phyloP scores from a whole-genome alignment of 1,140 invertebrate genomes.

The Oryctes rhinoceros region DNA sequence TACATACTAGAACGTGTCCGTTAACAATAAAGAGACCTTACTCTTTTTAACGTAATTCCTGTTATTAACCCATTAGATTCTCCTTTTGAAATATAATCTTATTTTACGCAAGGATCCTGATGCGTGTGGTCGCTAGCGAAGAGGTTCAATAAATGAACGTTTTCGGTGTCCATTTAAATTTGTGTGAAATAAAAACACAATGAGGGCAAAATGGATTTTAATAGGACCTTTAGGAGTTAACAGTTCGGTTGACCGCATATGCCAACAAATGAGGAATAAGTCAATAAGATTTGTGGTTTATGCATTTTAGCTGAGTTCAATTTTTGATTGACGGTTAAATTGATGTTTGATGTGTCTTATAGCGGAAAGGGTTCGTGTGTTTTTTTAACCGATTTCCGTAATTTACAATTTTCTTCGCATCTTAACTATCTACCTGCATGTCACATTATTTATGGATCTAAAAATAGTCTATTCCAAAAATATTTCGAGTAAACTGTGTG shows the following conservation, averaged over 20 bases:
- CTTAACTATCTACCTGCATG: background rate
- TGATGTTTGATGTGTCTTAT: background rate
- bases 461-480: too few relatives aligned
- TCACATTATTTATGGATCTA: too few relatives aligned
- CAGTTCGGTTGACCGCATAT: constrained; percentile 42
- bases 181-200: constrained; percentile 31
- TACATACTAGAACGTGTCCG: constrained; percentile 20
- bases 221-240: constrained; percentile 31
- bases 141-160: constrained; percentile 28
- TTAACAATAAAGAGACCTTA: background rate
- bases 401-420: constrained; percentile 3
- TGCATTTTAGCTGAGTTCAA: background rate
- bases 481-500: too few relatives aligned
- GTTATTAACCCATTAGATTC: constrained; percentile 20
- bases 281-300: constrained; percentile 26
- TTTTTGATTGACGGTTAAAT: constrained; percentile 23
- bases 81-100: background rate
- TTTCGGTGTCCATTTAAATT: constrained; percentile 40
- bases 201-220: constrained; percentile 25
- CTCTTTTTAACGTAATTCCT: constrained; percentile 14
- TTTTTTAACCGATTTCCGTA: background rate
- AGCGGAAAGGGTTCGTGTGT: background rate
- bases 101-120: constrained; percentile 25
- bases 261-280: constrained; percentile 36
- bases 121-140: constrained; percentile 43